phyloP scores from a whole-genome alignment of 1,140 invertebrate genomes.

The Cheumatopsyche charites region DNA sequence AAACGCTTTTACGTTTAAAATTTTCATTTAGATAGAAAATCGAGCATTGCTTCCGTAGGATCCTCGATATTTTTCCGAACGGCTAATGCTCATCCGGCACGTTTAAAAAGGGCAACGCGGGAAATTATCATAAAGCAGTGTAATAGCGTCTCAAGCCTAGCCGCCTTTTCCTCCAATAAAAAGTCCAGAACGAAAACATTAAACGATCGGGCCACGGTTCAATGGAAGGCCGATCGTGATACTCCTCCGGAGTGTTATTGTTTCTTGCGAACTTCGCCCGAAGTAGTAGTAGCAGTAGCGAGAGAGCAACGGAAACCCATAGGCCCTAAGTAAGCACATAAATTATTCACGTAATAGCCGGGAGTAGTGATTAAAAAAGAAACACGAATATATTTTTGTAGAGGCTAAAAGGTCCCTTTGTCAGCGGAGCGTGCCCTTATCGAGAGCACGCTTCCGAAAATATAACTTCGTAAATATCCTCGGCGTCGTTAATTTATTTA shows the following conservation, averaged over 20 bases:
- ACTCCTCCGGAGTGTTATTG: not conserved
- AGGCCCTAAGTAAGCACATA: not conserved
- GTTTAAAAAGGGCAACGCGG: not conserved
- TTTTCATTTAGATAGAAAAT: not conserved
- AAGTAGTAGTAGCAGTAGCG: no score
- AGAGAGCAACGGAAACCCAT: no score
- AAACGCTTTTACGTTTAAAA: no score
- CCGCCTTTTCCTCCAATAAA: slow-evolving; percentile 9
- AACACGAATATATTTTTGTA: slow-evolving; percentile 4
- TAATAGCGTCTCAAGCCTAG: slow-evolving; percentile 11
- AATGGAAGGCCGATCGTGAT: slow-evolving; percentile 14
- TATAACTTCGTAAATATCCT: no score
- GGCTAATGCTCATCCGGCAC: not conserved
- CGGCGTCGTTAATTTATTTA: no score
- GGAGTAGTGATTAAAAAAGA: slow-evolving; percentile 1
- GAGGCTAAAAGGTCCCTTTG: not conserved
- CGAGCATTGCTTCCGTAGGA: not conserved
- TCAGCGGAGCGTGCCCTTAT: no score
- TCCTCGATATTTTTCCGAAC: not conserved
- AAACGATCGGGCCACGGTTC: not conserved
- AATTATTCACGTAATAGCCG: slow-evolving; percentile 4
- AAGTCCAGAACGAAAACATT: slow-evolving; percentile 13
- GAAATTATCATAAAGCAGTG: not conserved
- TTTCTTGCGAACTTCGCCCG: not conserved
- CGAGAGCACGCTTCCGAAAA: no score